Evolutionary conservation across 2,797 vertebrate genomes (phyloP), one percentile per base, ranked within the genome.

Genomic region (Craterocephalus amniculus): DNA sequence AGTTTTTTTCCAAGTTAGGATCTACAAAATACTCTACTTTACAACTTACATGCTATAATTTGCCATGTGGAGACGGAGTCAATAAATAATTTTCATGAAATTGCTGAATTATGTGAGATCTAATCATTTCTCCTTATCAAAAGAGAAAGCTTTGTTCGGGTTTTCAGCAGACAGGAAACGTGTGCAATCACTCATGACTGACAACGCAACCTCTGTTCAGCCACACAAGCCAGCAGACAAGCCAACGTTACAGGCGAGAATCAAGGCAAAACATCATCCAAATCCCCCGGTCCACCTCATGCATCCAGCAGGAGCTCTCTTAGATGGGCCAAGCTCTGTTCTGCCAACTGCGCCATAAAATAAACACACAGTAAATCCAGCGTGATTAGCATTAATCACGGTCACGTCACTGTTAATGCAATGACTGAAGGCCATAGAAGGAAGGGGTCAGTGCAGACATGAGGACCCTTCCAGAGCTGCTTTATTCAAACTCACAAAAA

Each of bases 361-460:
- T 91, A 93, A 93, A 93, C 90, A 93, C 85, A 67, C 91, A 87
- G 88, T 92, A 92, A 92, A 92, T 92, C 90, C 90, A 73, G 81
- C 73, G 2, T 86, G 92, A 93, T 93, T 91, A 93, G 74, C 88
- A 88, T 88, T 89, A 88, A 94, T 93, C 91, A 89, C 59, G 83
- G 90, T 85, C 90, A 89, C 85, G 89, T 92, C 90, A 92, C 86
- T 67, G 80, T 85, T 88, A 85, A 86, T 87, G 89, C 82, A 72
- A 74, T 71, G 70, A 81, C 86, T 87, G 81, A 83, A 79, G 81
- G 66, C 71, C 65, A 60, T 80, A 69, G 84, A 82, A 27, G 67
- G 69, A 52, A 38, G 55, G 57, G 61, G 62, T 32, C 40, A 22
- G 24, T 11, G 3, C 66, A 76, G 67, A 80, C 64, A 63, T 31